Base-by-base conservation (phyloP, 2,113 vertebrate species). In the Anas platyrhynchos region DNA sequence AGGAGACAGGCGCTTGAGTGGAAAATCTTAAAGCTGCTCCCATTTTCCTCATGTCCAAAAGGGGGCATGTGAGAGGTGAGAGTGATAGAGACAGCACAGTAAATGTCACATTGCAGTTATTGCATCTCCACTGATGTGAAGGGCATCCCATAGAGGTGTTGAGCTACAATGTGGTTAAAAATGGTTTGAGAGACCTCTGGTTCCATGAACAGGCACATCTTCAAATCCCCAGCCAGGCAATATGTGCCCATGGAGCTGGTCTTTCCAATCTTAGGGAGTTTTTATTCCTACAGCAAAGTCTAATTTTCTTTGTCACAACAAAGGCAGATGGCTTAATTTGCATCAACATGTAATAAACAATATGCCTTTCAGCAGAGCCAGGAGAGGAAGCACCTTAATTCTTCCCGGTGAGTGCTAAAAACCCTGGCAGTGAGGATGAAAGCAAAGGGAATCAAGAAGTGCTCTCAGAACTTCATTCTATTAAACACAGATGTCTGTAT, bases 271-370 rank as follows among this genome's bases (percentile, higher is more conserved):
- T 65, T 68, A 13, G 68, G 61, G 26, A 93, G 52, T 41, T 66
- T 81, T 41, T 54, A 41, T 36, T 83, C 77, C 84, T 55, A 8
- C 16, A 16, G 65, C 0, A 4, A 86, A 71, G 41, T 54, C 75
- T 68, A 44, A 50, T 89, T 95, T 74, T 74, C 91, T 91, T 69
- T 48, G 34, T 38, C 80, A 75, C 80, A 86, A 13, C 78, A 63
- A 66, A 92, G 58, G 71, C 93, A 94, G 93, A 72, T 41, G 1
- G 89, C 78, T 95, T 75, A 73, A 92, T 94, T 89, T 83, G 67
- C 78, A 94, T 79, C 84, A 91, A 94, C 89, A 82, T 95, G 63
- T 66, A 96, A 96, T 89, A 94, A 96, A 73, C 91, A 94, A 89
- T 82, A 91, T 95, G 94, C 78, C 82, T 95, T 91, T 92, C 4